Percentiles rank a stretch among this genome's conserved stretches.
Evolutionary conservation across 2,888 invertebrate species (phyloP).

Genomic region (Agrochola litura): DNA sequence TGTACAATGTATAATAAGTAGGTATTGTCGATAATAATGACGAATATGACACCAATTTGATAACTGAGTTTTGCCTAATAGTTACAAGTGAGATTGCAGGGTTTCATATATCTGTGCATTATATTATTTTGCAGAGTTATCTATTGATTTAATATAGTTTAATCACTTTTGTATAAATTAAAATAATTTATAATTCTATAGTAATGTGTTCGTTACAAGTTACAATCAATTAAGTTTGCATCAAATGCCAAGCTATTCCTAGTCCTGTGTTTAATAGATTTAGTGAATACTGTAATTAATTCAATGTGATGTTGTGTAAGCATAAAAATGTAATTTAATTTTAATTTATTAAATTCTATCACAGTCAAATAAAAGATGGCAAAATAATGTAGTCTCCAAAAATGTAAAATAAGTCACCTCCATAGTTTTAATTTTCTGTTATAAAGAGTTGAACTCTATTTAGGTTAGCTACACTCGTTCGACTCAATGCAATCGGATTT

Average conservation of each 20-base stretch:
- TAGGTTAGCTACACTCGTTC: slow-evolving; percentile 4
- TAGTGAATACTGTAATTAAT: slow-evolving; percentile 37
- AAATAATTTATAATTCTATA: slow-evolving; percentile 29
- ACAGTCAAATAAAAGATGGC: background rate
- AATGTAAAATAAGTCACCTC: background rate
- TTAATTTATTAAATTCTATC: background rate
- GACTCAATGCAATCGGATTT: slow-evolving; percentile 26
- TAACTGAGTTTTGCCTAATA: background rate
- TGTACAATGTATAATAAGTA: background rate
- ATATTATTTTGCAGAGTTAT: slow-evolving; percentile 14
- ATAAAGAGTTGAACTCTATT: background rate
- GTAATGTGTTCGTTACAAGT: slow-evolving; percentile 35
- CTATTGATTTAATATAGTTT: background rate
- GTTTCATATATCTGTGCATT: background rate
- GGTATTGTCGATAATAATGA: slow-evolving; percentile 4
- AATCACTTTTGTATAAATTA: slow-evolving; percentile 33
- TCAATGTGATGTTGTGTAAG: slow-evolving; percentile 60
- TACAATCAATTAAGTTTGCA: slow-evolving; percentile 43
- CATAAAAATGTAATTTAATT: slow-evolving; percentile 16
- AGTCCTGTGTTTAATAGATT: slow-evolving; percentile 56
- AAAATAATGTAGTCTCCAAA: background rate
- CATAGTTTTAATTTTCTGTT: slow-evolving; percentile 7
- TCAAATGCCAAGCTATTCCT: slow-evolving; percentile 58
- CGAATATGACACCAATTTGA: background rate
- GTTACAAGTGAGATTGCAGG: background rate